Conservation (phyloP, 2,113 vertebrate genomes). For the Stomatorhinus ivindoensis region DNA sequence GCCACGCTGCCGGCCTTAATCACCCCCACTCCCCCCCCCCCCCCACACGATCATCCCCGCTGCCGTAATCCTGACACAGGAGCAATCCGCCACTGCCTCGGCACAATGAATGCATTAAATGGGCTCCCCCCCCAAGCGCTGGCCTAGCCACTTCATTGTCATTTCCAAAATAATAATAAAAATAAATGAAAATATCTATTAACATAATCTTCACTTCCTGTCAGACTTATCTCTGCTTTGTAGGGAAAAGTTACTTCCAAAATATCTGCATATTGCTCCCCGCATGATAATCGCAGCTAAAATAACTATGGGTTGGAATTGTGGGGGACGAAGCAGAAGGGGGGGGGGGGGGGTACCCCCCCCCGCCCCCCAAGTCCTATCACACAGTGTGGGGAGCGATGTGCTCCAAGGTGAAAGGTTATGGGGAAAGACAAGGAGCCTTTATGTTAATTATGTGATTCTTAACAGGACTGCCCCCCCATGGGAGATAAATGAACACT, state of each 20-base stretch:
- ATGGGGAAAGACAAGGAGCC: conserved; percentile 3
- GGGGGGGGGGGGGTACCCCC: background rate
- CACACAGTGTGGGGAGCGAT: background rate
- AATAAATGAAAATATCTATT: conserved; percentile 28
- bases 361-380: background rate
- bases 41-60: conserved; percentile 14
- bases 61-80: conserved; percentile 23
- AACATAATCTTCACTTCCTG: conserved; percentile 29
- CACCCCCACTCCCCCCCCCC: background rate
- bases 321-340: background rate
- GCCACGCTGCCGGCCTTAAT: conserved; percentile 14
- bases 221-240: conserved; percentile 23
- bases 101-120: conserved; percentile 23
- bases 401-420: conserved; percentile 11
- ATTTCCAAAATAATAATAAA: conserved; percentile 20
- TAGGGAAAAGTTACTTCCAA: conserved; percentile 22
- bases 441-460: background rate
- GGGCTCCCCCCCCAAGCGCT: conserved; percentile 2
- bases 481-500: conserved; percentile 5
- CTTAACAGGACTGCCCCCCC: background rate
- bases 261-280: conserved; percentile 15
- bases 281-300: conserved; percentile 19
- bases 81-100: conserved; percentile 16
- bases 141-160: conserved; percentile 25
- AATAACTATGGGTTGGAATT: conserved; percentile 1